Base-by-base conservation (phyloP, 2,888 invertebrate species). In the Aromia moschata region DNA sequence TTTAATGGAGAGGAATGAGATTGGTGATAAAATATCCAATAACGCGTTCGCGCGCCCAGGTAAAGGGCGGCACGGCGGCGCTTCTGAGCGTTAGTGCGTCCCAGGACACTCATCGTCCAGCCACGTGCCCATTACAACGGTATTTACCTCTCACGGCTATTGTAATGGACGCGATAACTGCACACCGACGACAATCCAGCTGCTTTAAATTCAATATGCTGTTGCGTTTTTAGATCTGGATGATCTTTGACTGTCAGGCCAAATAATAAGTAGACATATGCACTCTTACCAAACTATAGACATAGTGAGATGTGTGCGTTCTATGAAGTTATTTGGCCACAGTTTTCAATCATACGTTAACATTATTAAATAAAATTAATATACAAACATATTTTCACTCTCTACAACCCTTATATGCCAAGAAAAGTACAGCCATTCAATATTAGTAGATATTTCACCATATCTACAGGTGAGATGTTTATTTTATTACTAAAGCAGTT, bases 101-200 rank as follows among this genome's bases (percentile, higher is more conserved):
- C 78, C 78, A 62, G 64, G 77, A 67, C 70, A 74, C 67, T 76
- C 76, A 73, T 77, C 75, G 70, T 62, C 66, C 69, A 68, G 72
- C 76, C 78, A 76, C 77, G 77, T 76, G 77, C 75, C 74, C 75
- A 76, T 77, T 77, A 76, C 74, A 74, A 69, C 70, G 74, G 75
- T 73, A 74, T 75, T 76, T 75, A 75, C 75, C 74, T 70, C 71
- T 70, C 72, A 71, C 74, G 74, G 72, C 74, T 67, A 71, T 71
- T 69, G 69, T 70, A 76, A 76, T 76, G 72, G 75, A 64, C 62
- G 70, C 74, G 73, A 73, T 75, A 77, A 75, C 75, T 70, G 70
- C 71, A 59, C 61, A 54, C 64, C 68, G 64, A 68, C 70, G 67
- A 51, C 60, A 44, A 46, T 14, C 14, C 18, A 37, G 14, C 37